Base-by-base conservation (phyloP, 2,888 invertebrate genomes). In the Rhodophaea formosa region DNA sequence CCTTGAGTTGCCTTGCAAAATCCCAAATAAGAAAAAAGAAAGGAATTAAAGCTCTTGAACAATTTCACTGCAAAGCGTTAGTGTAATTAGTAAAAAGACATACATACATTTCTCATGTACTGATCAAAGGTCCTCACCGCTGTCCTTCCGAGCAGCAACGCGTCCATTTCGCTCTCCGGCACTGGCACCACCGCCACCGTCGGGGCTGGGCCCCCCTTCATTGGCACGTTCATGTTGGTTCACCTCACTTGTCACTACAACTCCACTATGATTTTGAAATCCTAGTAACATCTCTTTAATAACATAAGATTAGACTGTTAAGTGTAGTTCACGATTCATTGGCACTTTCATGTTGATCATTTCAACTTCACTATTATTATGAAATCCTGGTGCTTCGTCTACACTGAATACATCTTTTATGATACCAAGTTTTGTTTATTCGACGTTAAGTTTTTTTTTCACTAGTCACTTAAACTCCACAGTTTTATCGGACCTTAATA, bases 151-250 rank as follows among this genome's bases (percentile, higher is more conserved):
- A 96, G 92, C 65, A 96, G 93, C 69, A 96, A 84, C 51, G 95
- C 95, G 78, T 96, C 95, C 95, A 96, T 95, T 91, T 95, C 95
- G 68, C 95, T 94, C 82, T 95, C 95, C 8, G 94, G 93, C 42
- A 93, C 92, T 44, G 93, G 91, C 54, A 93, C 91, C 80, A 93
- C 93, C 8, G 92, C 91, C 80, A 93, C 93, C 64, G 93, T 92
- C 61, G 93, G 93, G 64, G 90, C 91, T 2, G 86, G 82, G 30
- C 91, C 89, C 3, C 81, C 83, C 58, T 84, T 83, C 74, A 82
- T 71, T 47, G 86, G 72, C 70, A 81, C 88, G 68, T 83, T 83
- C 88, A 87, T 88, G 65, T 65, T 76, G 60, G 32, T 23, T 23
- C 23, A 62, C 62, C 54, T 42, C 56, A 64, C 58, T 62, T n/a